These are phyloP conservation scores for Charina bottae DNA, from an alignment of 2,113 vertebrate genomes.

Conservation along the genomic window DNA sequence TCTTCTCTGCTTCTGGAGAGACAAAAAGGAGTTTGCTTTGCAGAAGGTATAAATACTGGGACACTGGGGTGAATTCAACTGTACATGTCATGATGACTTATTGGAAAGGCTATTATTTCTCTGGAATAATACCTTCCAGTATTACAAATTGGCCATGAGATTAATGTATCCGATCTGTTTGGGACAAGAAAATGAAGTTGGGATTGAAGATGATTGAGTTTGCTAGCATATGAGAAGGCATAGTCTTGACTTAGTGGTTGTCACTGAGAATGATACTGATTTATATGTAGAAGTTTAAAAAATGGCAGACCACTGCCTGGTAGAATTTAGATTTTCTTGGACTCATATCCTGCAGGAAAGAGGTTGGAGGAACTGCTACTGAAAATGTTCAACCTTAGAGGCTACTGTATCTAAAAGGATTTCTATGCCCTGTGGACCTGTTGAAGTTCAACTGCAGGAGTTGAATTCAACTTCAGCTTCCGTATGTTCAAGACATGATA, in stretches of 20 bases:
- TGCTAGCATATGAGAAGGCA: neutral
- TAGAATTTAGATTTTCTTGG: neutral
- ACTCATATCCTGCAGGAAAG: neutral
- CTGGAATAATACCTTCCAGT: neutral
- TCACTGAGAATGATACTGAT: neutral
- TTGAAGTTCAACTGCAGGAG: neutral
- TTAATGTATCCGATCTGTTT: neutral
- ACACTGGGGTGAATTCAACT: neutral
- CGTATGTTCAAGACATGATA: neutral
- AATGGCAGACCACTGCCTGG: neutral
- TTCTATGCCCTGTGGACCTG: neutral
- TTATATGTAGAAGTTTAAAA: neutral
- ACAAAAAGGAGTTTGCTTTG: neutral
- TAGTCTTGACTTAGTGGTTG: neutral
- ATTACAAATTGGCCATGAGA: too few relatives aligned
- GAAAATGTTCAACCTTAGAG: neutral
- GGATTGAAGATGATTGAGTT: neutral
- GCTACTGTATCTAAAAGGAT: neutral
- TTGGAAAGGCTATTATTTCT: neutral
- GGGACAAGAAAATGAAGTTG: neutral
- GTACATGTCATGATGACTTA: neutral
- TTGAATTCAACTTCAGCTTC: neutral
- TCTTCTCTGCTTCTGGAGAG: neutral
- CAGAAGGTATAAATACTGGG: neutral
- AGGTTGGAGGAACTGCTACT: neutral